Percentiles rank a stretch among this genome's conserved stretches.
Conservation (phyloP, 2,797 vertebrate genomes). For the Spinibarbus caldwelli region DNA sequence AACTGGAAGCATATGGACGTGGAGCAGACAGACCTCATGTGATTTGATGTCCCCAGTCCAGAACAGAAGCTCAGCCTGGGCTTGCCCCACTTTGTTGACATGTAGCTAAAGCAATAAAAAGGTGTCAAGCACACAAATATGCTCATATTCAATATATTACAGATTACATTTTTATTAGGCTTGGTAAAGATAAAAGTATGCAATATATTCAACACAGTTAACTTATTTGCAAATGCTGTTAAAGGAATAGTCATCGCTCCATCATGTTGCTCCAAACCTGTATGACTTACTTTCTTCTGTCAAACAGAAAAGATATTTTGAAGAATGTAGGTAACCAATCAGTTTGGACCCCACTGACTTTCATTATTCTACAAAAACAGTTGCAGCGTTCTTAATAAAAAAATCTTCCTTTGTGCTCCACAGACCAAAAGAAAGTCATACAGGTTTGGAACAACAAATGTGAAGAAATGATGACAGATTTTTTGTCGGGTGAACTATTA, state of each 20-base stretch:
- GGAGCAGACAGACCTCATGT: slow-evolving; percentile 38
- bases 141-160: background rate
- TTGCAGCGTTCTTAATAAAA: background rate
- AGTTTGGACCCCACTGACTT: background rate
- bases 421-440: background rate
- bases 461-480: background rate
- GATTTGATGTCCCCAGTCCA: slow-evolving; percentile 35
- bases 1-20: slow-evolving; percentile 42
- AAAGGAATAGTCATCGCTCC: background rate
- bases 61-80: slow-evolving; percentile 43
- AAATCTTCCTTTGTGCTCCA: background rate
- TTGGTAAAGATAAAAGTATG: background rate
- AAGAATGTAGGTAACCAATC: background rate
- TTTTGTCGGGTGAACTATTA: background rate
- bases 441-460: background rate
- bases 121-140: slow-evolving; percentile 30
- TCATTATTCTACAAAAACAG: background rate
- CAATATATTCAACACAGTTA: background rate
- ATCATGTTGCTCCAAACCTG: background rate
- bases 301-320: background rate
- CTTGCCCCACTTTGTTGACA: slow-evolving; percentile 40
- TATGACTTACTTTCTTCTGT: background rate
- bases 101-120: slow-evolving; percentile 42
- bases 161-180: background rate
- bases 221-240: background rate